Conservation (phyloP, 2,888 invertebrate genomes). For the Chymomyza caudatula region DNA sequence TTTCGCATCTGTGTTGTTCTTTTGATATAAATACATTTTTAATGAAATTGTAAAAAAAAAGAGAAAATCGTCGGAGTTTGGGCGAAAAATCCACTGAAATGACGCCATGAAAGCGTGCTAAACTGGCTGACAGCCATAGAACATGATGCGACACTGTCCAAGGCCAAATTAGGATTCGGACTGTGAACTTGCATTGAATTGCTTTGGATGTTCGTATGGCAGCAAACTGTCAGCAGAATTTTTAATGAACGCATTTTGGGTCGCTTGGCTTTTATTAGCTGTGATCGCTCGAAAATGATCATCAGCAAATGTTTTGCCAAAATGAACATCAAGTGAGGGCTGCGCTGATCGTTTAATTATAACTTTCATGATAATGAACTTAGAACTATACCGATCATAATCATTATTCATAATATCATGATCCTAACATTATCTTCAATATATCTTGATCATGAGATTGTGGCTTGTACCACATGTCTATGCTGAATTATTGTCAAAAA, state of each 20-base stretch:
- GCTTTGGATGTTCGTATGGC: neutral
- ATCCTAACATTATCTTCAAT: too few relatives aligned
- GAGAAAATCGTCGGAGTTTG: neutral
- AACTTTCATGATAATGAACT: neutral
- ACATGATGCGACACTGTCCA: slow-evolving; percentile 43
- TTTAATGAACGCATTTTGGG: slow-evolving; percentile 59
- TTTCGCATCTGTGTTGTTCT: slow-evolving; percentile 27
- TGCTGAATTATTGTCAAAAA: neutral
- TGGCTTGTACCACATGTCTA: neutral
- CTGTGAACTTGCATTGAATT: slow-evolving; percentile 21
- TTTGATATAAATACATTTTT: neutral
- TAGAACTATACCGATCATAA: neutral
- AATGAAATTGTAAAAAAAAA: slow-evolving; percentile 17
- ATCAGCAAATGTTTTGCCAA: neutral
- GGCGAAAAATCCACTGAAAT: neutral
- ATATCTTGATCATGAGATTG: neutral
- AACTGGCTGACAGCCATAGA: slow-evolving; percentile 19
- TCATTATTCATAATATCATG: neutral
- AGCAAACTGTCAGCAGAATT: slow-evolving; percentile 48
- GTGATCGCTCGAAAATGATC: neutral
- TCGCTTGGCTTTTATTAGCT: neutral
- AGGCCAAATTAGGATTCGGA: slow-evolving; percentile 38
- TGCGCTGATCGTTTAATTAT: neutral
- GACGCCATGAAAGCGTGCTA: slow-evolving; percentile 39
- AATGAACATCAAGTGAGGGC: neutral